A percentile compares a stretch with the other conserved stretches of the same genome.
phyloP scores from a whole-genome alignment of 2,888 invertebrate genomes.

The Drosophila lutescens region DNA sequence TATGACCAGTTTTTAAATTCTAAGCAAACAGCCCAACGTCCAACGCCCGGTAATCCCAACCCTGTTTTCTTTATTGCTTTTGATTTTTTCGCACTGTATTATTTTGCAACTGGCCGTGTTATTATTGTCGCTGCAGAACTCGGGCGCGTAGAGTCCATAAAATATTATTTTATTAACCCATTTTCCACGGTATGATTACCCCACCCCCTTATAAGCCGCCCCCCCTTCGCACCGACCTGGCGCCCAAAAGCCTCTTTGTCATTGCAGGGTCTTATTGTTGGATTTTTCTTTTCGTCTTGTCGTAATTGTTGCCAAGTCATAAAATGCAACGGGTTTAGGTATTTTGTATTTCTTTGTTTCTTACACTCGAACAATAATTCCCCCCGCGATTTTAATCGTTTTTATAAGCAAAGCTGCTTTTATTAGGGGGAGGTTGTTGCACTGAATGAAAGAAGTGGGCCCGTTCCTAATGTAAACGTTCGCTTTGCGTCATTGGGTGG shows the following conservation, averaged over 20 bases:
- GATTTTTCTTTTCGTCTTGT: slow-evolving; percentile 36
- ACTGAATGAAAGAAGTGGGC: neutral
- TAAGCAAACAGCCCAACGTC: slow-evolving; percentile 15
- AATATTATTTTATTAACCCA: slow-evolving; percentile 55
- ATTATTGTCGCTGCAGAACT: slow-evolving; percentile 25
- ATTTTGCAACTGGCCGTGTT: slow-evolving; percentile 60
- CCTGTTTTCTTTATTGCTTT: slow-evolving; percentile 26
- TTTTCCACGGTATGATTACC: slow-evolving; percentile 65
- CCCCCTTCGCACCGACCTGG: slow-evolving; percentile 8
- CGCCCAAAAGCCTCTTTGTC: slow-evolving; percentile 30
- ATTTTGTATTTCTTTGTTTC: slow-evolving; percentile 33
- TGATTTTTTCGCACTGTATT: slow-evolving; percentile 57
- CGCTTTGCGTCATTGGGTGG: neutral
- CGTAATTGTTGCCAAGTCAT: slow-evolving; percentile 58
- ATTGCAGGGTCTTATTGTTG: slow-evolving; percentile 19
- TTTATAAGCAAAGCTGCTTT: neutral
- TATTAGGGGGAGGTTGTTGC: too few species aligned
- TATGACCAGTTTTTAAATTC: slow-evolving; percentile 5
- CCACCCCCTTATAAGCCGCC: slow-evolving; percentile 24
- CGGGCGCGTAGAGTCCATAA: slow-evolving; percentile 23
- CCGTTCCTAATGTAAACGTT: neutral
- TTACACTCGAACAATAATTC: slow-evolving; percentile 14
- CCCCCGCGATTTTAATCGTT: neutral
- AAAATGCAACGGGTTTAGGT: slow-evolving; percentile 46
- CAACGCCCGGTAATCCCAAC: slow-evolving; percentile 10